These are phyloP conservation scores for Bradypodion pumilum DNA, from an alignment of 2,797 vertebrate species.

Conservation along the genomic window DNA sequence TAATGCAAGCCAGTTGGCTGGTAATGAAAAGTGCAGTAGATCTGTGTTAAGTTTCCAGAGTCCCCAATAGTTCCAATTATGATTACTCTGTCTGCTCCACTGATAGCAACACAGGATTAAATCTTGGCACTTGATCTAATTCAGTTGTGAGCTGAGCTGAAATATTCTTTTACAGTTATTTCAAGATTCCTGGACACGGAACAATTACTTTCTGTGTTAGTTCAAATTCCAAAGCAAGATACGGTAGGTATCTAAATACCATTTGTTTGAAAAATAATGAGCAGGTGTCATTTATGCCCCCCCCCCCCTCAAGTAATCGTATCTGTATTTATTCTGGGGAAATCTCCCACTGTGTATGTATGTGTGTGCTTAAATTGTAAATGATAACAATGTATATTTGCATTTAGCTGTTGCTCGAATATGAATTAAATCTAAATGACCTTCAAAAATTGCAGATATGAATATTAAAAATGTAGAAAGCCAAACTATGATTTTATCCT, in stretches of 20 bases:
- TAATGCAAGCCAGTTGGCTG: neutral
- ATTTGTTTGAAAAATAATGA: constrained; percentile 5
- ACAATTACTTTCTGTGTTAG: constrained; percentile 92
- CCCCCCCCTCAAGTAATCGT: neutral
- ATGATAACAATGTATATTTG: neutral
- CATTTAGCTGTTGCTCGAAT: neutral
- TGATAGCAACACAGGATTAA: neutral
- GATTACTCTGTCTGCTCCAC: neutral
- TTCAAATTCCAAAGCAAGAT: constrained; percentile 97
- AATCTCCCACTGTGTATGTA: neutral
- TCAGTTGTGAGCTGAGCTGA: neutral
- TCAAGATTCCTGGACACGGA: constrained; percentile 94
- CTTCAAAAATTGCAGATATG: neutral
- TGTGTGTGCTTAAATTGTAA: neutral
- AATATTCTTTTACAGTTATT: constrained; percentile 80
- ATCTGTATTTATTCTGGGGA: neutral
- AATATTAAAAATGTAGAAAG: neutral
- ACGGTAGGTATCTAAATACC: constrained; percentile 80
- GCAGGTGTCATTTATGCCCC: constrained; percentile 11
- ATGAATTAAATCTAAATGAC: neutral
- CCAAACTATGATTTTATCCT: too few species aligned
- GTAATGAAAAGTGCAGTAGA: too few species aligned
- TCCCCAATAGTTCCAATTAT: neutral
- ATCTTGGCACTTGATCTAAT: neutral
- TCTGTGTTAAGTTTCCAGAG: neutral